A percentile compares a stretch with the other conserved stretches of the same genome.
phyloP scores from a whole-genome alignment of 2,888 invertebrate genomes.

The Ferdinandea cuprea region DNA sequence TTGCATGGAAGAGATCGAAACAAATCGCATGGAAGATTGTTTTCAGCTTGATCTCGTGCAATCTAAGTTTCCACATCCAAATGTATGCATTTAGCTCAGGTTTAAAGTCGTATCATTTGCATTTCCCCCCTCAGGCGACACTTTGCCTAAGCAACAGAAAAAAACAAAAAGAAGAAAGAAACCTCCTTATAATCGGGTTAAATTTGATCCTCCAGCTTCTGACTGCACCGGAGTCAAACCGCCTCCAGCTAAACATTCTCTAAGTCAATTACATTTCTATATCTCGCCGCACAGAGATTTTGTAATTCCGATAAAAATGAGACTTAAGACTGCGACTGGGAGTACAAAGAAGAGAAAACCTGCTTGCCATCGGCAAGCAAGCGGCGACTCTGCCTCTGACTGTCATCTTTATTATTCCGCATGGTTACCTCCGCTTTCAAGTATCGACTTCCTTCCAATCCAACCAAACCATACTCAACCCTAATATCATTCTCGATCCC shows the following conservation, averaged over 20 bases:
- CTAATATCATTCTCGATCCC: conserved; percentile 18
- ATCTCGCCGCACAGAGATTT: conserved; percentile 22
- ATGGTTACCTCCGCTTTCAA: conserved; percentile 52
- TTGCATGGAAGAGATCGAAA: no score
- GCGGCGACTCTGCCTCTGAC: background rate
- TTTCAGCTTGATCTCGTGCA: no score
- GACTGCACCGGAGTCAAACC: conserved; percentile 9
- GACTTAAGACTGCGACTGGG: background rate
- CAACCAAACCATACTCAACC: no score
- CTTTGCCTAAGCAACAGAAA: no score
- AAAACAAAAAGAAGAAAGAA: no score
- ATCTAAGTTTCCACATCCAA: no score
- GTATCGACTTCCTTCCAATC: conserved; percentile 62
- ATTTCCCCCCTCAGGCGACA: no score
- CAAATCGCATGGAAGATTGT: no score
- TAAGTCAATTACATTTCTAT: conserved; percentile 42
- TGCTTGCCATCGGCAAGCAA: background rate
- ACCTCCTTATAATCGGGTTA: background rate
- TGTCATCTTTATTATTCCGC: conserved; percentile 47
- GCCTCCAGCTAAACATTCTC: conserved; percentile 38
- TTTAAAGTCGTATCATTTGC: no score
- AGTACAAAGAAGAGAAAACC: conserved; percentile 24
- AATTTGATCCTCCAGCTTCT: conserved; percentile 2
- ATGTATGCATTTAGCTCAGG: no score
- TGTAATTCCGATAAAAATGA: conserved; percentile 33